Conservation (phyloP, 1,140 invertebrate genomes). For the Potamilus streckersoni region DNA sequence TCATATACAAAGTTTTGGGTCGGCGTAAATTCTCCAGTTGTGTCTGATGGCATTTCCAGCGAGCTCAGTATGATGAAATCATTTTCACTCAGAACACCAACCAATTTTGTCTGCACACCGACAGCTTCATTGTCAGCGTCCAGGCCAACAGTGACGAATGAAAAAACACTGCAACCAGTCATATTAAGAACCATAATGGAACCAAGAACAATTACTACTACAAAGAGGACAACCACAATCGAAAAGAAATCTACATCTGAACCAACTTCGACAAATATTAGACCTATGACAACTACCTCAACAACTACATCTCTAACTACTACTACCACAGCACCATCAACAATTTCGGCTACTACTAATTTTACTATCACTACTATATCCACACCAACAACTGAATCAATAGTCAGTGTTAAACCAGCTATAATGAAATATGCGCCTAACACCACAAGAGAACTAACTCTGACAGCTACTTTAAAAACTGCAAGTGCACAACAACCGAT, state of each 20-base stretch:
- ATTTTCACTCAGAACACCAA: slow-evolving; percentile 23
- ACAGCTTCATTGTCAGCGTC: not conserved
- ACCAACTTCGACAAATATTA: no score
- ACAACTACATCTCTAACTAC: no score
- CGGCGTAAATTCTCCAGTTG: slow-evolving; percentile 27
- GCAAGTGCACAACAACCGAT: slow-evolving; percentile 6
- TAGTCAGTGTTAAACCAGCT: not conserved
- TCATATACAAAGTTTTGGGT: slow-evolving; percentile 33
- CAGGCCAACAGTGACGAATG: not conserved
- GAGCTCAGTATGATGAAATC: slow-evolving; percentile 30
- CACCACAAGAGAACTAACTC: not conserved
- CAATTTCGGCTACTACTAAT: not conserved
- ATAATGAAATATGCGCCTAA: not conserved
- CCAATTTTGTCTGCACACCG: slow-evolving; percentile 19
- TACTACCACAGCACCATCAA: slow-evolving; percentile 4
- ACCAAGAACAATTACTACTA: not conserved
- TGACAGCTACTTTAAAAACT: not conserved
- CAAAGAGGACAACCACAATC: slow-evolving; percentile 6
- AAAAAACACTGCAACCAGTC: not conserved
- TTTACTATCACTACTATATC: not conserved
- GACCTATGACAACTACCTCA: no score
- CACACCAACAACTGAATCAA: not conserved
- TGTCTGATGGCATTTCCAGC: slow-evolving; percentile 27
- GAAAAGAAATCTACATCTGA: not conserved
- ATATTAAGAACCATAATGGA: no score